These are phyloP conservation scores for Anolis apletophallus DNA, from an alignment of 2,797 vertebrate species.

Conservation along the genomic window DNA sequence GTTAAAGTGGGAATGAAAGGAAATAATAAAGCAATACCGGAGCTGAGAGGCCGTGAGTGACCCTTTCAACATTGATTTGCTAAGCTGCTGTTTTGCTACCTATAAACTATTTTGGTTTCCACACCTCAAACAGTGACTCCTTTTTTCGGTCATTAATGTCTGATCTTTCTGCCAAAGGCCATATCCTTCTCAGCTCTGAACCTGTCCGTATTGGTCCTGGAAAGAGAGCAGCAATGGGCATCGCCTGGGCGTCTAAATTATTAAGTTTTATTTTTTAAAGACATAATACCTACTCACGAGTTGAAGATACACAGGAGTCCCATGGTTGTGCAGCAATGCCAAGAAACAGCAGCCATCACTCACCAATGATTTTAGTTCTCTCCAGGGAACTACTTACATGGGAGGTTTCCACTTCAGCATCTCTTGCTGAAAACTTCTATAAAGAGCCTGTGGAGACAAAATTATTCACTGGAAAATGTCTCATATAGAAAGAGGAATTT, in stretches of 20 bases:
- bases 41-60: not conserved
- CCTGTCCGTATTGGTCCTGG: not conserved
- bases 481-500: not conserved
- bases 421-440: not conserved
- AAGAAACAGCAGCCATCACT: not conserved
- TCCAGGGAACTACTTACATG: not conserved
- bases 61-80: not conserved
- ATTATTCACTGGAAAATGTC: constrained; percentile 16
- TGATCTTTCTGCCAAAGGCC: constrained; percentile 26
- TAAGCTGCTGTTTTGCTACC: not conserved
- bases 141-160: not conserved
- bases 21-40: not conserved
- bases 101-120: constrained; percentile 31
- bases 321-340: not conserved
- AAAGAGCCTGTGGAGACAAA: not conserved
- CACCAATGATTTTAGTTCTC: not conserved
- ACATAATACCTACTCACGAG: not conserved
- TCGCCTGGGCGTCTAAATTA: too few relatives aligned
- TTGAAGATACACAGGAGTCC: not conserved
- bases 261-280: too few relatives aligned
- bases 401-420: constrained; percentile 4
- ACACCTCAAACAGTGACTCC: constrained; percentile 22
- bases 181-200: constrained; percentile 17
- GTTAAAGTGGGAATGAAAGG: not conserved
- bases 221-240: not conserved